Conservation (phyloP, 2,888 invertebrate genomes). For the Lycocerus yunnanus region DNA sequence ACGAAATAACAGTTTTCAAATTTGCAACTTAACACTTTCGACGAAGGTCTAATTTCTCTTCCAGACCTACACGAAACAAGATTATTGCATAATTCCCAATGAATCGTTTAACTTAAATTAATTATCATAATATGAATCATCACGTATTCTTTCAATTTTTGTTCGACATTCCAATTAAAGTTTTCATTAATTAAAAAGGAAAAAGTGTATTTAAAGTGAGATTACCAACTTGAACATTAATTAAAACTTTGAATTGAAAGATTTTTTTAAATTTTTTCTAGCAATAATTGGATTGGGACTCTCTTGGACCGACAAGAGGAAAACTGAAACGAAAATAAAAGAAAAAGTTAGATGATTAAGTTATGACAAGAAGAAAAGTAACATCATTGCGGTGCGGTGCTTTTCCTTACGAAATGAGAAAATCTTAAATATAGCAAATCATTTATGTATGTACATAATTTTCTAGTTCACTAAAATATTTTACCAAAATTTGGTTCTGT, state of each 20-base stretch:
- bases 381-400: not conserved
- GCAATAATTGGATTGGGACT: constrained; percentile 17
- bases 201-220: constrained; percentile 22
- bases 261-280: constrained; percentile 18
- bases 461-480: not conserved
- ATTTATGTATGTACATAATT: constrained; percentile 2
- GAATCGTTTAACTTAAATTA: constrained; percentile 5
- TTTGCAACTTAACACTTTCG: not conserved
- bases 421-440: not conserved
- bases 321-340: constrained; percentile 17
- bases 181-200: constrained; percentile 23
- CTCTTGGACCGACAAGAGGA: constrained; percentile 4
- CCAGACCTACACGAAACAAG: not conserved
- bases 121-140: constrained; percentile 22
- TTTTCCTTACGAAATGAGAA: not conserved
- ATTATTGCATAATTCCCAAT: not conserved
- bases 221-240: constrained; percentile 20
- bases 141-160: constrained; percentile 1
- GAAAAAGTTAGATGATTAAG: constrained; percentile 23
- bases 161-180: constrained; percentile 21
- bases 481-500: not conserved
- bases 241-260: constrained; percentile 18
- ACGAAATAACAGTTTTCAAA: not conserved
- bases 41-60: not conserved
- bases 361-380: constrained; percentile 12